These are phyloP conservation scores for Sphecodes monilicornis DNA, from an alignment of 2,888 invertebrate genomes.

Conservation along the genomic window DNA sequence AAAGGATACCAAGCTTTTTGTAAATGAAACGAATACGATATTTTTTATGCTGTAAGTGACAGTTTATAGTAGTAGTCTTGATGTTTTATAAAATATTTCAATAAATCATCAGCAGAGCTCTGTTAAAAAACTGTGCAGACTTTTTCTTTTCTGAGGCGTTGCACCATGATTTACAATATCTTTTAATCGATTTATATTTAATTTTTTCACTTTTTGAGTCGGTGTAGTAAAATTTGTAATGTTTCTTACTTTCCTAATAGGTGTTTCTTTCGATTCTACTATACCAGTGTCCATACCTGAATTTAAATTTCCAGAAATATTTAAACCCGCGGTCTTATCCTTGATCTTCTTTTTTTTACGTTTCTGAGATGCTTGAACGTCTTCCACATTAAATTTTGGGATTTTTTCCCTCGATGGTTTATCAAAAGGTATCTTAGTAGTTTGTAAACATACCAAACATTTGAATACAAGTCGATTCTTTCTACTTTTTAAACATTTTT, in stretches of 20 bases:
- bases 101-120: slow-evolving; percentile 68
- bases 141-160: slow-evolving; percentile 70
- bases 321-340: slow-evolving; percentile 84
- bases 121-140: slow-evolving; percentile 77
- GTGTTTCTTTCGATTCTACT: slow-evolving; percentile 28
- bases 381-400: neutral
- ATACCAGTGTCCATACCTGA: slow-evolving; percentile 18
- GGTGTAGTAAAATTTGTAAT: slow-evolving; percentile 61
- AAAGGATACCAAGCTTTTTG: slow-evolving; percentile 13
- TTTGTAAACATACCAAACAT: slow-evolving; percentile 76
- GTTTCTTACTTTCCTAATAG: slow-evolving; percentile 46
- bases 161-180: slow-evolving; percentile 70
- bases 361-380: slow-evolving; percentile 60
- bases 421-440: slow-evolving; percentile 67
- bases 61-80: slow-evolving; percentile 14
- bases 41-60: slow-evolving; percentile 23
- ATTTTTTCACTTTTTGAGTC: slow-evolving; percentile 70
- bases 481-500: slow-evolving; percentile 74
- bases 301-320: slow-evolving; percentile 67
- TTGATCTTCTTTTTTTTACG: slow-evolving; percentile 80
- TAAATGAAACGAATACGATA: slow-evolving; percentile 25
- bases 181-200: slow-evolving; percentile 76
- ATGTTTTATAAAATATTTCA: slow-evolving; percentile 43
- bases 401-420: slow-evolving; percentile 74
- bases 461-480: slow-evolving; percentile 75